phyloP scores from a whole-genome alignment of 2,888 invertebrate species.

The Lamellibrachia columna region DNA sequence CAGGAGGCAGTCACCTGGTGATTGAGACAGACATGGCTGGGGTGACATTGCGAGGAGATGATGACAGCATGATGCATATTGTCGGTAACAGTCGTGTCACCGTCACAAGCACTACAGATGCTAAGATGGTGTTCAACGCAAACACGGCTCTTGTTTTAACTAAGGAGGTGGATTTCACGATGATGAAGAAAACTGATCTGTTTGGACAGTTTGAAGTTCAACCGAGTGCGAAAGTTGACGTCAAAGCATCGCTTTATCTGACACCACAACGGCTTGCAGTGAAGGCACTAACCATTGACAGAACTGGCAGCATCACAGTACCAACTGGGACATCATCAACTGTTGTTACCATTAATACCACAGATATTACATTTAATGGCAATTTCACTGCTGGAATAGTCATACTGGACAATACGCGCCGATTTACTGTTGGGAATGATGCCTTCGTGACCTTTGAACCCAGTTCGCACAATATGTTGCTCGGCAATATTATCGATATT shows the following conservation, averaged over 20 bases:
- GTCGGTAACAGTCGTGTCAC: constrained; percentile 26
- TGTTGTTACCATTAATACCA: background rate
- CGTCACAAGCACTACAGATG: constrained; percentile 31
- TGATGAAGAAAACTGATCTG: constrained; percentile 36
- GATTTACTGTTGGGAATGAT: background rate
- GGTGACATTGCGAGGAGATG: constrained; percentile 35
- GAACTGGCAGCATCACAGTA: constrained; percentile 33
- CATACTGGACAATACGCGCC: background rate
- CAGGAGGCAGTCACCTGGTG: constrained; percentile 40
- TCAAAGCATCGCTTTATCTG: background rate
- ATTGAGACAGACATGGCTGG: constrained; percentile 35
- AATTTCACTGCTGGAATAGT: background rate
- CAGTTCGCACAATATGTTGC: background rate
- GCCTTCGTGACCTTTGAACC: constrained; percentile 3
- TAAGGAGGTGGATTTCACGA: constrained; percentile 24
- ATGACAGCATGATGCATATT: constrained; percentile 37
- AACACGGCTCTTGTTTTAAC: constrained; percentile 37
- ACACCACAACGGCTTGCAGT: constrained; percentile 34
- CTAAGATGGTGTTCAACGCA: constrained; percentile 34
- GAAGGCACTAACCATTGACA: constrained; percentile 32
- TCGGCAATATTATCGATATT: background rate
- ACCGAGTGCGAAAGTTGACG: background rate
- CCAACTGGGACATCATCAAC: background rate
- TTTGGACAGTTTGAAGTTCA: constrained; percentile 29
- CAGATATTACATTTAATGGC: background rate